Conservation (phyloP, 2,888 invertebrate genomes). For the Melipona bicolor region DNA sequence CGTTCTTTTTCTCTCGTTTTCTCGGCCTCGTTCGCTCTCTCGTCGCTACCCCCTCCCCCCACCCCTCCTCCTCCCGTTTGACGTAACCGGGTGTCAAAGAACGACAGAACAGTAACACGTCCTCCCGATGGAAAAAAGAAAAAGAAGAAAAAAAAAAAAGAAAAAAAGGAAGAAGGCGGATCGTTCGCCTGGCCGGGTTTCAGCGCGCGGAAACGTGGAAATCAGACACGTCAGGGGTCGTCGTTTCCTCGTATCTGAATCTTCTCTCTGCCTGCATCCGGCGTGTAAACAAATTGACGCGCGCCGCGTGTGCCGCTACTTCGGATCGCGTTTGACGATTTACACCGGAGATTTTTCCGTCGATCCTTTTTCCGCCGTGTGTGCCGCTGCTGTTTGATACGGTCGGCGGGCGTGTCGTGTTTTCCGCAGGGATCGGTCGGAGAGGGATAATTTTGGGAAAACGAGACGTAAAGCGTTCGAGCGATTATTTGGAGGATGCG, state of each 20-base stretch:
- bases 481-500: background rate
- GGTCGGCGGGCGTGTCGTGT: background rate
- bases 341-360: slow-evolving; percentile 40
- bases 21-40: slow-evolving; percentile 51
- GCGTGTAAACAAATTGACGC: slow-evolving; percentile 59
- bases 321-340: slow-evolving; percentile 54
- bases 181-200: slow-evolving; percentile 58
- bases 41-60: background rate
- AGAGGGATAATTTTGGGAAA: background rate
- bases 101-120: slow-evolving; percentile 65
- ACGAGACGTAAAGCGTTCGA: background rate
- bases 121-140: slow-evolving; percentile 50
- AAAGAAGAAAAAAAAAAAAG: background rate
- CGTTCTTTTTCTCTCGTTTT: slow-evolving; percentile 42
- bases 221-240: slow-evolving; percentile 67
- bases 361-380: background rate
- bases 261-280: slow-evolving; percentile 44
- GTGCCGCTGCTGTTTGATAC: slow-evolving; percentile 5
- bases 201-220: slow-evolving; percentile 63
- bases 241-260: slow-evolving; percentile 62
- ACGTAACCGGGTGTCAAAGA: slow-evolving; percentile 74
- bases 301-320: slow-evolving; percentile 43
- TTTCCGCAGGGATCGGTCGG: background rate
- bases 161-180: slow-evolving; percentile 45
- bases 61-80: slow-evolving; percentile 51